Evolutionary conservation across 2,113 vertebrate genomes (phyloP).

Genomic region (Psilopsiagon aurifrons): DNA sequence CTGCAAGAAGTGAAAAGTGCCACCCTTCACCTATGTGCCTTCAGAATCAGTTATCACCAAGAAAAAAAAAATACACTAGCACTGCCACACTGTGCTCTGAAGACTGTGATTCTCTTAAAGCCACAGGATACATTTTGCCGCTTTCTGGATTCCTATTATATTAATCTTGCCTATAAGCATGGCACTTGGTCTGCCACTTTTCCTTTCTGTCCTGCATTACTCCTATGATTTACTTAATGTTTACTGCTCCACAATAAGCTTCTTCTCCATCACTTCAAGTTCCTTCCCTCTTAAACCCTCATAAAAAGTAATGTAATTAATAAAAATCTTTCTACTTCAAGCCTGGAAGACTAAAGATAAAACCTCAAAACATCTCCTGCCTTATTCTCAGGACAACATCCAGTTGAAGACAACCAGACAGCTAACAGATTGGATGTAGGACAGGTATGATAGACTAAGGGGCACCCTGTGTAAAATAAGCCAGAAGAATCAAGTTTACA

Average conservation of each 20-base stretch:
- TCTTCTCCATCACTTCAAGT: background rate
- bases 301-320: background rate
- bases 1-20: background rate
- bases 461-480: background rate
- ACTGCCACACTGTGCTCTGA: background rate
- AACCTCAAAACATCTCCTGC: background rate
- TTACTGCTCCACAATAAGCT: background rate
- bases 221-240: background rate
- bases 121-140: rapidly evolving
- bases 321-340: background rate
- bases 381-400: background rate
- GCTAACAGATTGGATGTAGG: background rate
- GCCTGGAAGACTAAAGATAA: background rate
- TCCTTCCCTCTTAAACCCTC: background rate
- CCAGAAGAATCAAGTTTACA: background rate
- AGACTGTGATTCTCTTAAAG: background rate
- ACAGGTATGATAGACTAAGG: background rate
- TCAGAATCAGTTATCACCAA: background rate
- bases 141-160: background rate
- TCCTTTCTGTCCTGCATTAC: background rate
- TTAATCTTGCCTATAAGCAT: background rate
- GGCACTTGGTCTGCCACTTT: background rate
- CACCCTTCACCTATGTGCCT: background rate
- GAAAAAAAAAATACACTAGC: background rate
- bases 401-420: background rate